A percentile compares a stretch with the other conserved stretches of the same genome.
Evolutionary conservation across 2,888 invertebrate genomes (phyloP).

Genomic region (Neoascia interrupta): DNA sequence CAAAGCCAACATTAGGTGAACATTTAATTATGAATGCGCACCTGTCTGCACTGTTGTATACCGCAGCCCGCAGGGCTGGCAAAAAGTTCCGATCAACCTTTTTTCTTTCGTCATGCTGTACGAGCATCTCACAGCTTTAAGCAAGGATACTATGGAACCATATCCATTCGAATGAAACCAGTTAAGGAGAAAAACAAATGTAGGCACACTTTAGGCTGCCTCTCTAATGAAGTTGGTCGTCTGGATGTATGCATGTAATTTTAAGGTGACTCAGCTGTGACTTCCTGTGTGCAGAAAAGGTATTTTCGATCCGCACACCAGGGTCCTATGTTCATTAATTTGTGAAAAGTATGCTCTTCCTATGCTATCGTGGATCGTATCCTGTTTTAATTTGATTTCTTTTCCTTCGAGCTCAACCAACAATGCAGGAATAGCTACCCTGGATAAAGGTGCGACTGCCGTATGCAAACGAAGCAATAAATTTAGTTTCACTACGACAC

Average conservation of each 20-base stretch:
- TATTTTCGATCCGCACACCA: not conserved
- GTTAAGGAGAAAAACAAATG: not conserved
- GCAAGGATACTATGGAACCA: too few relatives aligned
- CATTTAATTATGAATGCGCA: slow-evolving; percentile 66
- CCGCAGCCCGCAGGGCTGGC: slow-evolving; percentile 47
- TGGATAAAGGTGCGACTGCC: slow-evolving; percentile 48
- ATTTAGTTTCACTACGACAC: slow-evolving; percentile 35
- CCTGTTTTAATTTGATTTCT: slow-evolving; percentile 30
- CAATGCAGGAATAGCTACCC: not conserved
- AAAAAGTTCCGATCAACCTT: slow-evolving; percentile 27
- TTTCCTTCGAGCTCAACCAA: not conserved
- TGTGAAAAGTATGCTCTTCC: slow-evolving; percentile 2
- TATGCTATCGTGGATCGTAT: slow-evolving; percentile 14
- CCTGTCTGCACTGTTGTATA: slow-evolving; percentile 61
- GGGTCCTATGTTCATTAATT: slow-evolving; percentile 35
- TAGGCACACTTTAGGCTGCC: slow-evolving; percentile 34
- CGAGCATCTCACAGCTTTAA: not conserved
- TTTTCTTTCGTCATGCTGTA: slow-evolving; percentile 21
- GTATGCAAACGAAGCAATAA: slow-evolving; percentile 58
- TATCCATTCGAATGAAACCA: slow-evolving; percentile 39
- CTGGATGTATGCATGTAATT: slow-evolving; percentile 24
- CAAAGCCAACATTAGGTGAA: slow-evolving; percentile 38
- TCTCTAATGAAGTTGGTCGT: slow-evolving; percentile 46
- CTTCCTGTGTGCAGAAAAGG: slow-evolving; percentile 49
- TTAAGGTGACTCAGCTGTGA: slow-evolving; percentile 51